These are phyloP conservation scores for Cephus rjabovi DNA, from an alignment of 2,888 invertebrate species.

Conservation along the genomic window DNA sequence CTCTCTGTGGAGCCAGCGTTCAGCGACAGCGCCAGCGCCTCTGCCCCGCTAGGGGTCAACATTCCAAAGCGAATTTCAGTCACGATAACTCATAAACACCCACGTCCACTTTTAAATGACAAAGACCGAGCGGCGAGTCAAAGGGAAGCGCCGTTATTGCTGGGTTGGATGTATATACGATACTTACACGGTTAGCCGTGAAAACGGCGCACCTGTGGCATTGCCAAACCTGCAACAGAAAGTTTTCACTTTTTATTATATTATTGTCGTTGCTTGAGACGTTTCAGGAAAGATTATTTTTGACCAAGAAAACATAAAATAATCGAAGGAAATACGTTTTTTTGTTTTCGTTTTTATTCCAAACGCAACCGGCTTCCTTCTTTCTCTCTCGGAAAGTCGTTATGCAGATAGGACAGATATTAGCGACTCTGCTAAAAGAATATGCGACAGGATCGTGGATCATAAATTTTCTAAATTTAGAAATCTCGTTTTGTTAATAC, in stretches of 20 bases:
- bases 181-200: constrained; percentile 11
- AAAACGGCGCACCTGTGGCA: constrained; percentile 5
- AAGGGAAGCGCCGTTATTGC: constrained; percentile 9
- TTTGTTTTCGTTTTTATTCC: neutral
- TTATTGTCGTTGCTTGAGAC: neutral
- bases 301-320: neutral
- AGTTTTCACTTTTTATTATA: neutral
- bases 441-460: constrained; percentile 36
- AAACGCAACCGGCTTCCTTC: neutral
- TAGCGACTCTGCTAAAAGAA: neutral
- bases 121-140: constrained; percentile 17
- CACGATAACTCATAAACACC: constrained; percentile 34
- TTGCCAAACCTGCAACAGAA: neutral
- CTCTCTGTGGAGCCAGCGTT: constrained; percentile 28
- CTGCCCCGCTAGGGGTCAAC: constrained; percentile 40
- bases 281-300: neutral
- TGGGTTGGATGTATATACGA: neutral
- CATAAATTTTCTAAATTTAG: constrained; percentile 50
- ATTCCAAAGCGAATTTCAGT: constrained; percentile 44
- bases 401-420: neutral
- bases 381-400: neutral
- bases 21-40: constrained; percentile 27
- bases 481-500: constrained; percentile 39
- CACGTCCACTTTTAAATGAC: constrained; percentile 24
- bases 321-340: neutral